A percentile compares a stretch with the other conserved stretches of the same genome.
phyloP scores from a whole-genome alignment of 2,888 invertebrate genomes.

The Thelaira solivaga region DNA sequence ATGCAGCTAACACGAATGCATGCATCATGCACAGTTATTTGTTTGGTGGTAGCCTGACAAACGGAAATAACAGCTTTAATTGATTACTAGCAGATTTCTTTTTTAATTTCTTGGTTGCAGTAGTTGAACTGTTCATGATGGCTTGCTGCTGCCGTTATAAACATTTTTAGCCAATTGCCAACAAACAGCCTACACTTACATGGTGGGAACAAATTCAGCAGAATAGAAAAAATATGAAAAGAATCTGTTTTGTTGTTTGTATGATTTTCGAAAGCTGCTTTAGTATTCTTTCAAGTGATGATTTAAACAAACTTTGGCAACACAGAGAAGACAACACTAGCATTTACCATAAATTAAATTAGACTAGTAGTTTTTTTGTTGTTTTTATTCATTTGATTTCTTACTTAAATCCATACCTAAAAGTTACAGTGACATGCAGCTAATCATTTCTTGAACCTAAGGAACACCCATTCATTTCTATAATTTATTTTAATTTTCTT shows the following conservation, averaged over 20 bases:
- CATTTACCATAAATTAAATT: too few species aligned
- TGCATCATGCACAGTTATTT: conserved; percentile 38
- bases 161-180: conserved; percentile 12
- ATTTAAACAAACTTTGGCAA: too few species aligned
- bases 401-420: too few species aligned
- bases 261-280: neutral
- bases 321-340: too few species aligned
- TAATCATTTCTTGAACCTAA: too few species aligned
- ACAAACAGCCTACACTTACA: conserved; percentile 32
- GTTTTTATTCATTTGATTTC: too few species aligned
- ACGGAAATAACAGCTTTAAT: conserved; percentile 59
- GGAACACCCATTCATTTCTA: too few species aligned
- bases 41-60: conserved; percentile 45
- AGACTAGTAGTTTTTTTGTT: too few species aligned
- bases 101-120: conserved; percentile 12
- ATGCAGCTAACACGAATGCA: conserved; percentile 17
- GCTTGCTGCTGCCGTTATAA: neutral
- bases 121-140: neutral
- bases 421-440: too few species aligned
- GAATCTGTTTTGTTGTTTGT: conserved; percentile 13
- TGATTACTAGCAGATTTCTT: conserved; percentile 36
- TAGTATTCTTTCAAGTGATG: conserved; percentile 4
- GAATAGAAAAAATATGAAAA: conserved; percentile 4
- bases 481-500: too few species aligned
- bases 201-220: conserved; percentile 32